Evolutionary conservation across 2,797 vertebrate genomes (phyloP), one percentile per base, ranked within the genome.

Genomic region (Sebastiscus albofasciatus): DNA sequence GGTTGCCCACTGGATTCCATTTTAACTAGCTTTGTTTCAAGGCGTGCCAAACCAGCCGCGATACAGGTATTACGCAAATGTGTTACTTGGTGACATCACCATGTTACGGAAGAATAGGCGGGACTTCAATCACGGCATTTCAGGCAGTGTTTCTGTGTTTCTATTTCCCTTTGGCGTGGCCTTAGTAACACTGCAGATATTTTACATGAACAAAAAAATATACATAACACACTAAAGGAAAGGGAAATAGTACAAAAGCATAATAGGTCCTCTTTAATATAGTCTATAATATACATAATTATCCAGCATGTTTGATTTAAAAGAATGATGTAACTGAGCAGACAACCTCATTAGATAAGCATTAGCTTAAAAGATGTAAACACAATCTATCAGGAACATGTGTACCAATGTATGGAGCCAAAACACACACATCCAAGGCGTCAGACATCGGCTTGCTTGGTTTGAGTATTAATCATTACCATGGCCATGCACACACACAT

Each of bases 371-470:
- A 64, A 24, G 39, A 80, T 56, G 36, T 71, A 64, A 83, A 83
- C 52, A 70, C 54, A 75, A 34, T 83, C 59, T 68, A 60, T 77
- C 64, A 79, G 34, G 8, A 60, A 67, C 49, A 67, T 36, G 60
- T 67, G 59, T 49, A 56, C 77, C 6, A 2, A 71, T 65, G 62
- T 67, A 74, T 67, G 16, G 18, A 71, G 75, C 74, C 70, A 78
- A 75, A 75, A 75, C 46, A 33, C 77, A 77, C 60, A 75, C 46
- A 72, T n/a, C 20, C 8, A 75, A 73, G 42, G 56, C 8, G 6
- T 75, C 42, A 80, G 68, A 84, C 72, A 81, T 78, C 69, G 70
- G 59, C 59, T 60, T 56, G 66, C 61, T 69, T 81, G 52, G 77
- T 87, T 60, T 61, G 27, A 69, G 58, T 26, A 64, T 80, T 65